A percentile compares a stretch with the other conserved stretches of the same genome.
phyloP scores from a whole-genome alignment of 2,888 invertebrate genomes.

The Sphinx pinastri region DNA sequence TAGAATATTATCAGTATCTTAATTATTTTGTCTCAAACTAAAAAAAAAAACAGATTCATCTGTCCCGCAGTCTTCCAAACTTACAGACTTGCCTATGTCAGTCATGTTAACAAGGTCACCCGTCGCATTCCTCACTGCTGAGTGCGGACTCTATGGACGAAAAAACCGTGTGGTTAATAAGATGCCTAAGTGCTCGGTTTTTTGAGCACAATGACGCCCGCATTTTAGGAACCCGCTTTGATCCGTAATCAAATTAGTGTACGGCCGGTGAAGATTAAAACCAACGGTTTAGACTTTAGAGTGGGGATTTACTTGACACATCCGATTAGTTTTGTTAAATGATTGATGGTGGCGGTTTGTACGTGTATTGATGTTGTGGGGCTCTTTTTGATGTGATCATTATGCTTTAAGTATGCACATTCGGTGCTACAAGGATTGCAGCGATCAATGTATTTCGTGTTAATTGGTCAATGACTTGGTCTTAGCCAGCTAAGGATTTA shows the following conservation, averaged over 20 bases:
- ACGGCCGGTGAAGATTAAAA: constrained; percentile 31
- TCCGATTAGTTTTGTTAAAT: constrained; percentile 47
- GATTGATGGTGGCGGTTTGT: constrained; percentile 40
- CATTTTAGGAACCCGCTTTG: constrained; percentile 44
- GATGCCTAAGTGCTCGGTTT: background rate
- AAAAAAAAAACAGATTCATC: too few relatives aligned
- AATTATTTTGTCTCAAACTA: too few relatives aligned
- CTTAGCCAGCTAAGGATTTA: too few relatives aligned
- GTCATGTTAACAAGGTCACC: background rate
- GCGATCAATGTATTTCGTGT: background rate
- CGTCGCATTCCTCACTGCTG: background rate
- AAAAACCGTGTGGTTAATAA: background rate
- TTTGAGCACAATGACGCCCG: constrained; percentile 38
- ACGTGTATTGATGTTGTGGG: background rate
- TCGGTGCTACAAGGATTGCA: background rate
- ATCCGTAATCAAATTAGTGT: constrained; percentile 52
- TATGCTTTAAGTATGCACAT: background rate
- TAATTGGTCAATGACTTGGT: background rate
- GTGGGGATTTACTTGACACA: constrained; percentile 37
- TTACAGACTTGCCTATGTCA: background rate
- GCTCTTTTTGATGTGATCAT: background rate
- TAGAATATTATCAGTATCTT: too few relatives aligned
- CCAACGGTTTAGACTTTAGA: constrained; percentile 33
- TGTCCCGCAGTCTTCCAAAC: background rate
- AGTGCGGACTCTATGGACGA: background rate